Evolutionary conservation across 2,113 vertebrate species (phyloP).

Genomic region (Bothrops jararaca): DNA sequence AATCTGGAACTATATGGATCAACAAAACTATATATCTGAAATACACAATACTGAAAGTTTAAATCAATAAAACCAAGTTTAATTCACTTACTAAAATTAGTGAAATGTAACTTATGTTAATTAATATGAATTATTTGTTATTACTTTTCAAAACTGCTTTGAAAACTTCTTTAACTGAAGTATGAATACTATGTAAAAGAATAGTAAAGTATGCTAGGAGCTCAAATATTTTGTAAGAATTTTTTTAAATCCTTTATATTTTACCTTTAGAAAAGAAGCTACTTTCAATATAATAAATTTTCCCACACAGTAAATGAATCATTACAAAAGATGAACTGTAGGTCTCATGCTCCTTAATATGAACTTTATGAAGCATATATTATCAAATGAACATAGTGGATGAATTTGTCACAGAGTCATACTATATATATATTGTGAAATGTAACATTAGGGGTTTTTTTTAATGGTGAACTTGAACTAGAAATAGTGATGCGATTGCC

Average conservation of each 20-base stretch:
- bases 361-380: neutral
- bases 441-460: neutral
- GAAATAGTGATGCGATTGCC: neutral
- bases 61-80: neutral
- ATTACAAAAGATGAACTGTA: neutral
- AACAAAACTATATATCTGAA: neutral
- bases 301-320: neutral
- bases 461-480: neutral
- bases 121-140: neutral
- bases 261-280: neutral
- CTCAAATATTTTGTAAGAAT: neutral
- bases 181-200: neutral
- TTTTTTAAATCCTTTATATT: neutral
- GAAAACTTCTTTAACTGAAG: neutral
- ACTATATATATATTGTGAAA: neutral
- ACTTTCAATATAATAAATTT: neutral
- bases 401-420: neutral
- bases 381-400: neutral
- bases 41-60: neutral
- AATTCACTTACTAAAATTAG: neutral
- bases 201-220: neutral
- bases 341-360: neutral
- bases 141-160: neutral
- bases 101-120: neutral
- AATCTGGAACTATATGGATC: neutral